phyloP scores from a whole-genome alignment of 2,113 vertebrate genomes.

The Melanerpes formicivorus region DNA sequence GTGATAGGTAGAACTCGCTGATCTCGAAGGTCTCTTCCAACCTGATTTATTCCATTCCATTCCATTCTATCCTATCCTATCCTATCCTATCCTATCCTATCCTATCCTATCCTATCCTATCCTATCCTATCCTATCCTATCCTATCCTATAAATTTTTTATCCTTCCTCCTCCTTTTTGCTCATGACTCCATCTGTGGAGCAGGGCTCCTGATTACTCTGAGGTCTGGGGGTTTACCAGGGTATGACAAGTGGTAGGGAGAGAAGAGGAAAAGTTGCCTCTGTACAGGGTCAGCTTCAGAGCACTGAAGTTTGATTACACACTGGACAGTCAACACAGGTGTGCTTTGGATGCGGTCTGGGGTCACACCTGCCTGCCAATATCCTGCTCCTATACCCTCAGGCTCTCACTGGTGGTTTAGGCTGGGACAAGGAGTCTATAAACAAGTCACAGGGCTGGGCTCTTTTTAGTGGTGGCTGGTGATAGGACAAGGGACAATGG shows the following conservation, averaged over 20 bases:
- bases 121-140: too few relatives aligned
- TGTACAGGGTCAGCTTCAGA: not conserved
- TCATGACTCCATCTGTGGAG: not conserved
- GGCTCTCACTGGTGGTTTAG: fast-evolving
- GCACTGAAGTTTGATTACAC: not conserved
- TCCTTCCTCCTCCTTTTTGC: not conserved
- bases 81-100: too few relatives aligned
- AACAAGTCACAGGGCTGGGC: fast-evolving
- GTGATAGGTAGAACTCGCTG: too few relatives aligned
- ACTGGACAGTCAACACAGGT: not conserved
- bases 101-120: too few relatives aligned
- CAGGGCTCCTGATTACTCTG: not conserved
- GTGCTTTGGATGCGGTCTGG: not conserved
- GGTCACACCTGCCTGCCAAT: not conserved
- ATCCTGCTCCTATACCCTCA: not conserved
- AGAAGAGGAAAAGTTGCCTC: not conserved
- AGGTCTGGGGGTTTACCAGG: not conserved
- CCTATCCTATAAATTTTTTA: not conserved
- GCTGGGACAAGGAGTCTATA: not conserved
- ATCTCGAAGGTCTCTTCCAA: too few relatives aligned
- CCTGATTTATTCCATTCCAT: too few relatives aligned
- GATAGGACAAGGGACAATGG: too few relatives aligned
- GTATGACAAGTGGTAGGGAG: not conserved
- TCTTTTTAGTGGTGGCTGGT: too few relatives aligned
- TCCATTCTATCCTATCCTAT: too few relatives aligned